Conservation (phyloP, 2,797 vertebrate species). For the Yasuhikotakia modesta region DNA sequence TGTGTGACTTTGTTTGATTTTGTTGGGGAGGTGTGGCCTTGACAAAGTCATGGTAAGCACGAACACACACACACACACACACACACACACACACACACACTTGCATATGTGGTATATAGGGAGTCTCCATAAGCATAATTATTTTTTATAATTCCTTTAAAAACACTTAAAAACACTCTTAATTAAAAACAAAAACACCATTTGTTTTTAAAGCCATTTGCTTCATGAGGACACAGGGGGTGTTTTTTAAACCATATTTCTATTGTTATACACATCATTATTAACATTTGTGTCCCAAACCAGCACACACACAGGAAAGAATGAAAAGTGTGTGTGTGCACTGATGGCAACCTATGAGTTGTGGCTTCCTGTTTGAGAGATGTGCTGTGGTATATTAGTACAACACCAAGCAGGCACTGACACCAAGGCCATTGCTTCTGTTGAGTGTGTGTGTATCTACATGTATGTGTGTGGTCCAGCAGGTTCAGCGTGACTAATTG, state of each 20-base stretch:
- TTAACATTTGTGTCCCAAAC: too few species aligned
- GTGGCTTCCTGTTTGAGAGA: slow-evolving; percentile 75
- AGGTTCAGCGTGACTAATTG: slow-evolving; percentile 58
- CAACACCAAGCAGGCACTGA: slow-evolving; percentile 42
- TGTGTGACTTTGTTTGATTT: neutral
- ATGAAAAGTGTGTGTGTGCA: slow-evolving; percentile 24
- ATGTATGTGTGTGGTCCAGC: slow-evolving; percentile 51
- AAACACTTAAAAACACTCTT: too few species aligned
- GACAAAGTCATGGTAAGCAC: slow-evolving; percentile 16
- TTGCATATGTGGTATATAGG: too few species aligned
- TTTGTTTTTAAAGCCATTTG: too few species aligned
- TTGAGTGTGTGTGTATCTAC: slow-evolving; percentile 35
- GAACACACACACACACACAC: slow-evolving; percentile 13
- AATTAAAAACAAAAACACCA: too few species aligned
- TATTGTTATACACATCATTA: too few species aligned
- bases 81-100: too few species aligned
- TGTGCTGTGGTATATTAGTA: slow-evolving; percentile 64
- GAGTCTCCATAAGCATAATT: too few species aligned
- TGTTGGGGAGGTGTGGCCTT: slow-evolving; percentile 55
- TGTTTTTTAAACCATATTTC: too few species aligned
- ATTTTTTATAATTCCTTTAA: too few species aligned
- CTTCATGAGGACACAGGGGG: too few species aligned
- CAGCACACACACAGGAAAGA: slow-evolving; percentile 1
- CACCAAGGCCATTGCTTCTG: slow-evolving; percentile 55
- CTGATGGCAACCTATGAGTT: slow-evolving; percentile 68